Conservation (phyloP, 2,797 vertebrate genomes). For the Artibeus lituratus region DNA sequence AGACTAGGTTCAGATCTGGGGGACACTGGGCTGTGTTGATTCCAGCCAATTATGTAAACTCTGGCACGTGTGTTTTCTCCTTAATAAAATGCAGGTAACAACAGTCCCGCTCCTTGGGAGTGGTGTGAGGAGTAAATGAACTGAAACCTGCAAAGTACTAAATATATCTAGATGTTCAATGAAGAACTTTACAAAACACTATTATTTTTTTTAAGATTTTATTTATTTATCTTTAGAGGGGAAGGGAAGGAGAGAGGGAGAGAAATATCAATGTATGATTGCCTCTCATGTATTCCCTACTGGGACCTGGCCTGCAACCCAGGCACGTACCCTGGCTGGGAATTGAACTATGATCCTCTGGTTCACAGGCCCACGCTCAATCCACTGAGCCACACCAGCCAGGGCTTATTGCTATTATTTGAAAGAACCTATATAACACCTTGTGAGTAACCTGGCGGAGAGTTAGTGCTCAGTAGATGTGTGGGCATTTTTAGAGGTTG, state of each 20-base stretch:
- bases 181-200: neutral
- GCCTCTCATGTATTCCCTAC: too few relatives aligned
- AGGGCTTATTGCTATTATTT: neutral
- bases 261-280: too few relatives aligned
- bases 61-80: neutral
- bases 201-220: too few relatives aligned
- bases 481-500: neutral
- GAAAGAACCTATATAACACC: neutral
- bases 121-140: neutral
- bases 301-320: too few relatives aligned
- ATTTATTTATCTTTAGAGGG: too few relatives aligned
- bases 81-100: neutral
- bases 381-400: too few relatives aligned
- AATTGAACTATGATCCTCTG: too few relatives aligned
- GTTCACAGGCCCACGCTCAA: too few relatives aligned
- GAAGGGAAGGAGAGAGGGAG: too few relatives aligned
- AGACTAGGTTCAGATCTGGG: neutral
- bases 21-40: neutral
- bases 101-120: neutral
- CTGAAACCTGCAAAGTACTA: neutral
- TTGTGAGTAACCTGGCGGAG: neutral
- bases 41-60: neutral
- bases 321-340: too few relatives aligned
- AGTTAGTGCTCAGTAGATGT: neutral
- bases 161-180: neutral